Evolutionary conservation across 2,113 vertebrate genomes (phyloP), one percentile per base, ranked within the genome.

Genomic region (Chascanopsetta lugubris): DNA sequence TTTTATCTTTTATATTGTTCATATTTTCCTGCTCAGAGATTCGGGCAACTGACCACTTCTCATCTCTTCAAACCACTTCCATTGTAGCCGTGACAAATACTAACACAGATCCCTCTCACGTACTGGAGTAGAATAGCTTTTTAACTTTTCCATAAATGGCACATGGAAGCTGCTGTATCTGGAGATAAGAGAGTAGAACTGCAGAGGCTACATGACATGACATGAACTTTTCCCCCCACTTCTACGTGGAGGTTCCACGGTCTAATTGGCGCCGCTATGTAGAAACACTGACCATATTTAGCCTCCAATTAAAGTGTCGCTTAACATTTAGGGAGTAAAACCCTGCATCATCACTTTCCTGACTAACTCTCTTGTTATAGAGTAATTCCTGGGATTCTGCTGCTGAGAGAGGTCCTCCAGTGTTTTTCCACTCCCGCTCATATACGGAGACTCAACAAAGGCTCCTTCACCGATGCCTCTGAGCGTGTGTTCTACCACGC

Each of bases 341-440:
- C 6, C 74, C 68, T 43, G 75, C 65, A 61, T 88, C 80, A 84
- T 87, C 85, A 82, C 69, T 84, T 85, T 88, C 57, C 38, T 0
- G 1, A 54, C 56, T 20, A 64, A 72, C 79, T 75, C 69, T 34
- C 67, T 71, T 42, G 66, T 84, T 79, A 72, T 82, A 58, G 69
- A 81, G 76, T 85, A 74, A 79, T 70, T 77, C 61, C 25, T 40
- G 63, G 43, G 36, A 61, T n/a, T 15, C 15, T 18, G 38, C 69
- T 22, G 21, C 60, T 26, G 36, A 69, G 69, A 58, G 32, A 64
- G 61, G 59, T 73, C 56, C 59, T 77, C 36, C 40, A n/a, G 51
- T 62, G 66, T 60, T 64, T 69, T 24, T 51, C 42, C 49, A 47
- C 61, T 69, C 43, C 75, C 81, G 82, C 65, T 82, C 80, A 82